Percentiles rank a stretch among this genome's conserved stretches.
Conservation (phyloP, 2,113 vertebrate species). For the Dicaeum eximium region DNA sequence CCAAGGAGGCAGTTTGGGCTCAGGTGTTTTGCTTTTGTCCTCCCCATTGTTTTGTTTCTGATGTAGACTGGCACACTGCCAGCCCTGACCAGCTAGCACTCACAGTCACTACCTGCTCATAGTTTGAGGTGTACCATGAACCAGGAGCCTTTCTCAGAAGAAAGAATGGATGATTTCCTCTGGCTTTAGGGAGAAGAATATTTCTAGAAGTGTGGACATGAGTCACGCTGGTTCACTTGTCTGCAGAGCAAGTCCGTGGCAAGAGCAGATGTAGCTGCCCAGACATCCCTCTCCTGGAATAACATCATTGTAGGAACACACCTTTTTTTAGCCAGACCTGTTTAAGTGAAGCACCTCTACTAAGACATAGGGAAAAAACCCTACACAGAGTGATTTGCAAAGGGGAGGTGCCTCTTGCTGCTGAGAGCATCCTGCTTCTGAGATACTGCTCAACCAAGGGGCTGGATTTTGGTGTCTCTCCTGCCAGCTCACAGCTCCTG, state of each 20-base stretch:
- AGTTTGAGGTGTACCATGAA: background rate
- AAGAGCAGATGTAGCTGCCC: background rate
- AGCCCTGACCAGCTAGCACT: background rate
- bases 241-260: background rate
- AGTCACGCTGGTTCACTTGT: accelerated
- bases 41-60: background rate
- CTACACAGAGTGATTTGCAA: background rate
- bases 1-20: background rate
- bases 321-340: background rate
- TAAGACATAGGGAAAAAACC: background rate
- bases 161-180: background rate
- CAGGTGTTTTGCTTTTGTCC: background rate
- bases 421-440: background rate
- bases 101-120: background rate
- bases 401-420: accelerated
- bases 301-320: background rate
- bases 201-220: background rate
- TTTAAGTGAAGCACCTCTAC: background rate
- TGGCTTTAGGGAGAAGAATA: background rate
- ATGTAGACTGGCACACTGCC: background rate
- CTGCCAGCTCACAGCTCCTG: background rate
- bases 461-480: background rate
- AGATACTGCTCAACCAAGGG: accelerated
- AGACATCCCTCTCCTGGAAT: background rate
- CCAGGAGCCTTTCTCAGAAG: background rate